Evolutionary conservation across 2,797 vertebrate genomes (phyloP).

Genomic region (Podarcis lilfordi): DNA sequence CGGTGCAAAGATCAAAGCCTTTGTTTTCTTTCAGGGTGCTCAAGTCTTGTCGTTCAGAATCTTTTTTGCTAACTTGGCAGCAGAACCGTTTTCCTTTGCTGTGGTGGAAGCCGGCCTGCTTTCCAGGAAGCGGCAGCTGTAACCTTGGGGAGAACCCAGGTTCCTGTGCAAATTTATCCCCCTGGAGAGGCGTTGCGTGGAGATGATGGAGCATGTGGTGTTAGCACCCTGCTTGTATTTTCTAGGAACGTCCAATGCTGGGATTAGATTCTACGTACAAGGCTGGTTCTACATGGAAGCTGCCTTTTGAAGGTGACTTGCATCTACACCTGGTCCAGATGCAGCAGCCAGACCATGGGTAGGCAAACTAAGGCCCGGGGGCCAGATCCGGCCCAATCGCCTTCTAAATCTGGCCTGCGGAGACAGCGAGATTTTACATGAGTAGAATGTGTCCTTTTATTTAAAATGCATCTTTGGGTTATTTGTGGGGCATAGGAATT

Average conservation of each 20-base stretch:
- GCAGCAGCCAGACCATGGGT: background rate
- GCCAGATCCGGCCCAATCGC: too few relatives aligned
- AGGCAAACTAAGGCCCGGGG: too few relatives aligned
- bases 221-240: background rate
- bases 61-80: background rate
- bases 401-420: too few relatives aligned
- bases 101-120: too few relatives aligned
- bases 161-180: background rate
- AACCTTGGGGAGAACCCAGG: background rate
- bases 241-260: too few relatives aligned
- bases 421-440: too few relatives aligned
- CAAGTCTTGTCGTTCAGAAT: background rate
- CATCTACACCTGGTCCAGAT: background rate
- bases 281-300: background rate
- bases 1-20: slow-evolving; percentile 1
- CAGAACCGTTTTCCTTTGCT: background rate
- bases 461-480: too few relatives aligned
- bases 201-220: background rate
- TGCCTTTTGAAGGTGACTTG: background rate
- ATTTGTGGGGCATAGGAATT: too few relatives aligned
- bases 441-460: too few relatives aligned
- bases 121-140: background rate
- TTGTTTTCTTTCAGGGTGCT: background rate
- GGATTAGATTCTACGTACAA: background rate
- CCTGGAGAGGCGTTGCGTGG: background rate